These are phyloP conservation scores for Drosophila melanica DNA, from an alignment of 1,140 invertebrate genomes.

Conservation along the genomic window DNA sequence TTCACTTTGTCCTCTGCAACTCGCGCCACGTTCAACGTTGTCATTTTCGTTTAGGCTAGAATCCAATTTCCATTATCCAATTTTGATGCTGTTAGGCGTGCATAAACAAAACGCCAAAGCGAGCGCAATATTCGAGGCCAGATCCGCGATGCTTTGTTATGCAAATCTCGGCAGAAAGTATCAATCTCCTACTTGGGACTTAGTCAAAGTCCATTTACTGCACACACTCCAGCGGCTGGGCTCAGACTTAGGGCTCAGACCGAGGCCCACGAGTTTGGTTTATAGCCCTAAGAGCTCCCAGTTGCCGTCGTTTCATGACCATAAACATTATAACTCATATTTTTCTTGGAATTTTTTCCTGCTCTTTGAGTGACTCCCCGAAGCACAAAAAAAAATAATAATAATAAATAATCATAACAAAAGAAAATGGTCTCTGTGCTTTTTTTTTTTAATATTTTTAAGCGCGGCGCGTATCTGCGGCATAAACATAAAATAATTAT, in stretches of 20 bases:
- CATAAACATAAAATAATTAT: slow-evolving; percentile 9
- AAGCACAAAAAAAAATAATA: slow-evolving; percentile 4
- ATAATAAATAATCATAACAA: slow-evolving; percentile 18
- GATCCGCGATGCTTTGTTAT: slow-evolving; percentile 59
- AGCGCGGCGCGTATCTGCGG: slow-evolving; percentile 11
- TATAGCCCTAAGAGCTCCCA: slow-evolving; percentile 26
- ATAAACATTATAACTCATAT: slow-evolving; percentile 39
- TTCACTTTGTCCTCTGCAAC: slow-evolving; percentile 23
- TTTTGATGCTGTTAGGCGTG: slow-evolving; percentile 71
- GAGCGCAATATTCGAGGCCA: slow-evolving; percentile 18
- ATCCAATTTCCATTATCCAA: slow-evolving; percentile 82
- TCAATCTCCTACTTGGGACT: slow-evolving; percentile 60
- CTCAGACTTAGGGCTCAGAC: background rate
- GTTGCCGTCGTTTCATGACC: slow-evolving; percentile 27
- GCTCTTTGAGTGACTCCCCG: slow-evolving; percentile 30
- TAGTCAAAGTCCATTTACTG: slow-evolving; percentile 48
- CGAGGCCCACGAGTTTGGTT: background rate
- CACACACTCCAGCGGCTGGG: background rate
- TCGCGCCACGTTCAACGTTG: slow-evolving; percentile 16
- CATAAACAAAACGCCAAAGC: slow-evolving; percentile 55
- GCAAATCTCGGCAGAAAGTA: slow-evolving; percentile 65
- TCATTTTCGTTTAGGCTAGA: slow-evolving; percentile 52
- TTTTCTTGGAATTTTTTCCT: slow-evolving; percentile 35
- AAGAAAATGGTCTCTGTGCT: slow-evolving; percentile 20
- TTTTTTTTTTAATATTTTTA: slow-evolving; percentile 33